Conservation (phyloP, 2,113 vertebrate genomes). For the Labeo catla region DNA sequence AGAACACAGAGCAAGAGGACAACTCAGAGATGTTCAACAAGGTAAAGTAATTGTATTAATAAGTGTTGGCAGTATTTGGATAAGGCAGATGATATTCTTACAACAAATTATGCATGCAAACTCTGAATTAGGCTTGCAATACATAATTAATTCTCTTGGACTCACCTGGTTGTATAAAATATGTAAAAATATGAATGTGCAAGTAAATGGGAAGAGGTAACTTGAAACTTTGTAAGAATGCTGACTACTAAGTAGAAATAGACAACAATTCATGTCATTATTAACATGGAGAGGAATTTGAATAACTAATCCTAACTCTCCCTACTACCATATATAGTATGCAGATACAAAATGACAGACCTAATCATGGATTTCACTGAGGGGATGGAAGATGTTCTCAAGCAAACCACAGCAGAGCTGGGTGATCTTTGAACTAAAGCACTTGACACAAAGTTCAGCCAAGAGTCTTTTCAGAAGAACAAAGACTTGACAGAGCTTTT, state of each 20-base stretch:
- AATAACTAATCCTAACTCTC: background rate
- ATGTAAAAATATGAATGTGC: no score
- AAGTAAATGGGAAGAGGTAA: background rate
- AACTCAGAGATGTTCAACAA: no score
- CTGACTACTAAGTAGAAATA: background rate
- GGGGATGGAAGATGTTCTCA: background rate
- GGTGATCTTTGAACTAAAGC: background rate
- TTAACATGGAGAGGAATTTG: no score
- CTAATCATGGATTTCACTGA: background rate
- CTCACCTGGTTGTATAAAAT: no score
- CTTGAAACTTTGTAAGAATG: background rate
- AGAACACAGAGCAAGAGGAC: no score
- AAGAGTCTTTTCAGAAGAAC: background rate
- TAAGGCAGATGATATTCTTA: background rate
- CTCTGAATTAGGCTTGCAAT: background rate
- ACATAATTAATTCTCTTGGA: background rate
- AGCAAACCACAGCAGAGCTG: background rate
- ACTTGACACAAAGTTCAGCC: background rate
- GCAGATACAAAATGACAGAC: background rate
- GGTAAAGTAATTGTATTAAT: no score
- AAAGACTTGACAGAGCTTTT: background rate
- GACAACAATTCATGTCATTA: background rate
- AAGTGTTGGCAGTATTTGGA: no score
- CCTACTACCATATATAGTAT: background rate
- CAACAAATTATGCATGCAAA: background rate